Conservation (phyloP, 2,888 invertebrate genomes). For the Ichneumoninae sp. region DNA sequence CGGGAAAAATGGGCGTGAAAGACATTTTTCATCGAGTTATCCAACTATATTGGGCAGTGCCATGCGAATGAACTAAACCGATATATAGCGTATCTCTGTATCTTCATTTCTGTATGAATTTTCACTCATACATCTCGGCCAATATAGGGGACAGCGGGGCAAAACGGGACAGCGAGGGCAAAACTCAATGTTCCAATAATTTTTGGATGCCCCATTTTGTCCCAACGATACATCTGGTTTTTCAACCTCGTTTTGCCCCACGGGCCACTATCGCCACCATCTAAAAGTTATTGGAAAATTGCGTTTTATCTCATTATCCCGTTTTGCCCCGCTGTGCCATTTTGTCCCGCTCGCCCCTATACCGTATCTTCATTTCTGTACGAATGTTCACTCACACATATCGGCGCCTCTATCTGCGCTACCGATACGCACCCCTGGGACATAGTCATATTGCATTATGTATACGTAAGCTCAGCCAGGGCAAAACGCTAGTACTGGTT, state of each 20-base stretch:
- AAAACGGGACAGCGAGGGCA: no score
- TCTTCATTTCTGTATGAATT: conserved; percentile 59
- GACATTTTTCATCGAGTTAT: conserved; percentile 72
- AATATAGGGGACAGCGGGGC: no score
- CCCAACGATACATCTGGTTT: no score
- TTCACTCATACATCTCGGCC: conserved; percentile 48
- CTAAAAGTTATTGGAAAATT: no score
- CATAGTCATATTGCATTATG: conserved; percentile 40
- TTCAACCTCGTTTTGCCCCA: no score
- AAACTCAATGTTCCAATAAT: no score
- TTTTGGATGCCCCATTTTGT: no score
- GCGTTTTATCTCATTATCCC: no score
- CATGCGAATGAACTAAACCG: conserved; percentile 16
- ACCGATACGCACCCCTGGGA: conserved; percentile 30
- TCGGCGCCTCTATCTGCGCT: conserved; percentile 18
- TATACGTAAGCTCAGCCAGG: neutral
- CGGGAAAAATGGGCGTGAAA: conserved; percentile 72
- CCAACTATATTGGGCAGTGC: conserved; percentile 59
- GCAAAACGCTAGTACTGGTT: no score
- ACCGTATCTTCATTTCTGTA: neutral
- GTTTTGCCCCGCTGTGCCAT: no score
- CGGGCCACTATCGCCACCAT: no score
- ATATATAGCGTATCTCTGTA: conserved; percentile 50
- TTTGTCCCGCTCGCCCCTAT: neutral
- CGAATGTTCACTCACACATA: neutral